Evolutionary conservation across 2,113 vertebrate species (phyloP), one percentile per base, ranked within the genome.

Genomic region (Paraplagusia blochii): DNA sequence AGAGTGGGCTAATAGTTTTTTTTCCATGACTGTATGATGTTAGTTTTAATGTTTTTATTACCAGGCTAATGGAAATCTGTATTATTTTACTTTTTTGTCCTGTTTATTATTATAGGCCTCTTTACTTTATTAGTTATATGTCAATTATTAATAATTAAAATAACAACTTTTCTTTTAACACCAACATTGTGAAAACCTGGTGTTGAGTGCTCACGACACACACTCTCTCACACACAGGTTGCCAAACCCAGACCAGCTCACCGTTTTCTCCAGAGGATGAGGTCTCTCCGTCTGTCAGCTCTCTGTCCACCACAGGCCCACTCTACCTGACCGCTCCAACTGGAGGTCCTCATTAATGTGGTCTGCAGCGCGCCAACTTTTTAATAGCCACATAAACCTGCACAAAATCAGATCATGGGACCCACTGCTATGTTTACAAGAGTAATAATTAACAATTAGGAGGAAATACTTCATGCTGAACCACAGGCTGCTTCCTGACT

Each of bases 271-370:
- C 53, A 79, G 72, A 65, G 81, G 76, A 65, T 50, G 18, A 71
- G 74, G 48, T 29, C 22, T 29, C 22, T 29, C 22, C 22, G 22
- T 29, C 71, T 76, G 70, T 84, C 80, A 82, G 77, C 60, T 74
- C 69, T 64, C 68, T 83, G 77, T 73, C 81, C 44, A 55, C 76
- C 66, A 59, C 67, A 77, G 68, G 54, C 65, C 65, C 14, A 50
- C 51, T 82, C 53, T 60, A 79, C 74, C 61, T 84, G 74, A 80
- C 83, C 76, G 8, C 72, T 80, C 66, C 58, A 76, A 71, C 74
- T 81, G 83, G 81, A 85, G 80, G 84, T 85, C 82, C 72, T 82
- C 65, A 85, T 85, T 86, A 82, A 85, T 74, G 72, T 84, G 72
- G 74, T 79, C 42, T 45, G 33, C 53, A 44, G 63, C 53, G 65